A percentile compares a stretch with the other conserved stretches of the same genome.
Conservation (phyloP, 1,140 invertebrate genomes). For the Prorops nasuta region DNA sequence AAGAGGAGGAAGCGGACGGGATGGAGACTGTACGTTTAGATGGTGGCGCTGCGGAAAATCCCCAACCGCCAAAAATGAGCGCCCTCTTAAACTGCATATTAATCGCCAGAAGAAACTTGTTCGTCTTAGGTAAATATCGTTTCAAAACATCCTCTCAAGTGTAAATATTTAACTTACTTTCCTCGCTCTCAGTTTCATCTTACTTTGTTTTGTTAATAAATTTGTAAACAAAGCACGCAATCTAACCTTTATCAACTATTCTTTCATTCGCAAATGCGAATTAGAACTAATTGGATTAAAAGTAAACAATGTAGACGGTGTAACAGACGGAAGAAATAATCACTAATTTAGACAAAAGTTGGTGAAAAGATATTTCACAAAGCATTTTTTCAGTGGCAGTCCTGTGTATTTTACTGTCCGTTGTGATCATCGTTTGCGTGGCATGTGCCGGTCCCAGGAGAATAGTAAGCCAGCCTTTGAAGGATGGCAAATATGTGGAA, state of each 20-base stretch:
- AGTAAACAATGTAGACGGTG: too few species aligned
- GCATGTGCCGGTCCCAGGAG: slow-evolving; percentile 57
- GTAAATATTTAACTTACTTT: too few species aligned
- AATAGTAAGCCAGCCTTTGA: slow-evolving; percentile 57
- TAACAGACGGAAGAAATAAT: too few species aligned
- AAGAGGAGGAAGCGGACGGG: slow-evolving; percentile 73
- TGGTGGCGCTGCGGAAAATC: slow-evolving; percentile 32
- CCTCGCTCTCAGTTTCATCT: too few species aligned
- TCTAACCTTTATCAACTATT: too few species aligned
- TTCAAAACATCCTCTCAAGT: too few species aligned
- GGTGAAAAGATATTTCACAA: too few species aligned
- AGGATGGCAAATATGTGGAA: slow-evolving; percentile 68
- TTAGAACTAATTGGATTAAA: too few species aligned
- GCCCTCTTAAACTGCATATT: slow-evolving; percentile 34
- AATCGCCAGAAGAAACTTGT: slow-evolving; percentile 36
- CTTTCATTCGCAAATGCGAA: too few species aligned
- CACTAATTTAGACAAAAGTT: too few species aligned
- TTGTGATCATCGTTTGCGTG: slow-evolving; percentile 66
- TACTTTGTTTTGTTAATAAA: too few species aligned
- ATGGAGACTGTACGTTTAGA: slow-evolving; percentile 68
- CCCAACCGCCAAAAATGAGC: slow-evolving; percentile 38
- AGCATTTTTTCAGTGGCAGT: slow-evolving; percentile 30
- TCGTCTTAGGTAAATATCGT: slow-evolving; percentile 39
- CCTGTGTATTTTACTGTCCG: slow-evolving; percentile 63
- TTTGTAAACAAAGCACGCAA: too few species aligned